Conservation (phyloP, 2,113 vertebrate genomes). For the Sphyrna mokarran region DNA sequence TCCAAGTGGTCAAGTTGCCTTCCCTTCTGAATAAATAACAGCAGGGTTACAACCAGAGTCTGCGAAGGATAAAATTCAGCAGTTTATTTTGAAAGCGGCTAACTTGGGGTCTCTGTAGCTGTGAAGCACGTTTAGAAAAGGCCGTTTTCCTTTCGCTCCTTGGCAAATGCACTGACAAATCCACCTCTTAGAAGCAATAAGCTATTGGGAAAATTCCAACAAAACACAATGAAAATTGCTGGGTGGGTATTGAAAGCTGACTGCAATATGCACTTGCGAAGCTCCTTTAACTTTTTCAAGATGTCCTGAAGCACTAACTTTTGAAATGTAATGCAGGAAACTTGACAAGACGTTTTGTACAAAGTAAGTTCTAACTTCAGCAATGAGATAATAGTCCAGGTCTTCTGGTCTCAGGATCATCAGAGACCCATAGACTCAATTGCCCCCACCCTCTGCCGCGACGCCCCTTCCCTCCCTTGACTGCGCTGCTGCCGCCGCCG, state of each 20-base stretch:
- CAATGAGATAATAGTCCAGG: neutral
- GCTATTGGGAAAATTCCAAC: neutral
- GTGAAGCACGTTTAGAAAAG: neutral
- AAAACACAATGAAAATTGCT: neutral
- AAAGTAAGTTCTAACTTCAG: neutral
- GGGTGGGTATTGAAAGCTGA: neutral
- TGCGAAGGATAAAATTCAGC: neutral
- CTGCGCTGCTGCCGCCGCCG: too few species aligned
- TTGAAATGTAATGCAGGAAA: neutral
- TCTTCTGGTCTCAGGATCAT: too few species aligned
- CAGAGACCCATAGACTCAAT: too few species aligned
- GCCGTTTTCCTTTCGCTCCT: neutral
- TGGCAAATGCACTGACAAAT: neutral
- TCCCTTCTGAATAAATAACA: neutral
- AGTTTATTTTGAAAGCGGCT: neutral
- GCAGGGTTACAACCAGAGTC: neutral
- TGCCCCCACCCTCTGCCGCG: too few species aligned
- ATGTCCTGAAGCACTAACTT: neutral
- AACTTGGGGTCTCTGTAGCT: neutral
- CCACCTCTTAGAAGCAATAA: neutral
- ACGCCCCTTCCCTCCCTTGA: too few species aligned
- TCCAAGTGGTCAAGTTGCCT: neutral
- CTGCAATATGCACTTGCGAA: neutral
- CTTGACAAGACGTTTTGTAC: neutral
- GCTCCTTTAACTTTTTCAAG: neutral